These are phyloP conservation scores for Drosophila formosana DNA, from an alignment of 2,888 invertebrate genomes.

Conservation along the genomic window DNA sequence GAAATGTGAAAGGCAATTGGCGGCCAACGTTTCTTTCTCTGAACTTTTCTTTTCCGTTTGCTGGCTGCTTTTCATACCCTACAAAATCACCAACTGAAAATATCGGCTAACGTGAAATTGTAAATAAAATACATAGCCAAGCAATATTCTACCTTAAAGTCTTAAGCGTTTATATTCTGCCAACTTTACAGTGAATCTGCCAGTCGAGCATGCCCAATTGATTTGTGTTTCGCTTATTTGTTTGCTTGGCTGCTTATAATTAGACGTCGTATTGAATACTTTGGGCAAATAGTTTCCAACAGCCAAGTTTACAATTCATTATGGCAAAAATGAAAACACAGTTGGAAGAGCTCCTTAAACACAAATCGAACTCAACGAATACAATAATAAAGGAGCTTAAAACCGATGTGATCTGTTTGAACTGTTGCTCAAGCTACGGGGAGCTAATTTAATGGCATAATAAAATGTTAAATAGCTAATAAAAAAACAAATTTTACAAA, in stretches of 20 bases:
- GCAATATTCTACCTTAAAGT: background rate
- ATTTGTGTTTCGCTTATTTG: background rate
- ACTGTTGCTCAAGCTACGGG: background rate
- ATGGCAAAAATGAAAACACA: background rate
- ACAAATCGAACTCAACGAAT: background rate
- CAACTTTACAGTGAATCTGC: background rate
- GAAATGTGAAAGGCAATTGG: constrained; percentile 60
- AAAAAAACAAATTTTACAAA: constrained; percentile 20
- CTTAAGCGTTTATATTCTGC: background rate
- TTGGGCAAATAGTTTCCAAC: constrained; percentile 1
- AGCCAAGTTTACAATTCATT: background rate
- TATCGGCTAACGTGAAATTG: background rate
- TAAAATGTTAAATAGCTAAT: constrained; percentile 30
- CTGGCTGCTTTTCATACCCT: constrained; percentile 1
- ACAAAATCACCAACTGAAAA: background rate
- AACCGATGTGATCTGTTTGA: background rate
- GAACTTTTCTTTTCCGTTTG: constrained; percentile 35
- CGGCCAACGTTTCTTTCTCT: constrained; percentile 36
- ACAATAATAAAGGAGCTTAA: constrained; percentile 10
- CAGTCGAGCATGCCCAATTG: background rate
- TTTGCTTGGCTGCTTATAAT: background rate
- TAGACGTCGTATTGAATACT: constrained; percentile 21
- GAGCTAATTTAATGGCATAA: constrained; percentile 15
- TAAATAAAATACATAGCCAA: too few species aligned
- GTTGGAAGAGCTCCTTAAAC: background rate